Base-by-base conservation (phyloP, 2,797 vertebrate species). In the Chromis chromis region DNA sequence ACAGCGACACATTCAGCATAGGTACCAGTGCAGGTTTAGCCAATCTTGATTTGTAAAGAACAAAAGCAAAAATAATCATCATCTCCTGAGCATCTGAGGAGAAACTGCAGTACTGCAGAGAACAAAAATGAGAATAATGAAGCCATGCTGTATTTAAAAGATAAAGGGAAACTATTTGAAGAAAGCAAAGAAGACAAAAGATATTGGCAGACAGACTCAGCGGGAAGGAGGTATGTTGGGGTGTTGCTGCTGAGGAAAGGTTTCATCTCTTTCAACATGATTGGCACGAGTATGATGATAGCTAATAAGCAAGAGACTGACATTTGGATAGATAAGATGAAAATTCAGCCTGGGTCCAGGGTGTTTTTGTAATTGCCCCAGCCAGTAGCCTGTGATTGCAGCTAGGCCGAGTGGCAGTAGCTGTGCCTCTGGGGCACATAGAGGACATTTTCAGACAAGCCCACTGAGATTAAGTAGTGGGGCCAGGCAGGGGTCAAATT, bases 311-410 rank as follows among this genome's bases (percentile, higher is more conserved):
- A 89, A 86, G 78, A 86, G 75, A 78, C 86, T 94, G 93, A 94
- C 94, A 95, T 95, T 95, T 95, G 83, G 86, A 90, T 79, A 92
- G 92, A 94, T 93, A 91, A 94, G 90, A 93, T 92, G 86, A 87
- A 88, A 91, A 91, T 89, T 91, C 82, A 69, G 81, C 83, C 84
- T 65, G 81, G 72, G 91, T 88, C 87, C 83, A 54, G 81, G 82
- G 88, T 88, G 72, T 83, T 91, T 90, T 83, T 83, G 90, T 92
- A 92, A 94, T 93, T 94, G 89, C 78, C 79, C 86, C 66, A 83
- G 86, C 82, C 79, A 81, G 79, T 54, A 80, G 83, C 76, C 83
- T 81, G 87, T 87, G 92, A 93, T 90, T 92, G 88, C 83, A 76
- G 76, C 73, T 70, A 65, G 60, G 62, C 81, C 33, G 61, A 83